Base-by-base conservation (phyloP, 2,113 vertebrate species). In the Todiramphus saurophagus region DNA sequence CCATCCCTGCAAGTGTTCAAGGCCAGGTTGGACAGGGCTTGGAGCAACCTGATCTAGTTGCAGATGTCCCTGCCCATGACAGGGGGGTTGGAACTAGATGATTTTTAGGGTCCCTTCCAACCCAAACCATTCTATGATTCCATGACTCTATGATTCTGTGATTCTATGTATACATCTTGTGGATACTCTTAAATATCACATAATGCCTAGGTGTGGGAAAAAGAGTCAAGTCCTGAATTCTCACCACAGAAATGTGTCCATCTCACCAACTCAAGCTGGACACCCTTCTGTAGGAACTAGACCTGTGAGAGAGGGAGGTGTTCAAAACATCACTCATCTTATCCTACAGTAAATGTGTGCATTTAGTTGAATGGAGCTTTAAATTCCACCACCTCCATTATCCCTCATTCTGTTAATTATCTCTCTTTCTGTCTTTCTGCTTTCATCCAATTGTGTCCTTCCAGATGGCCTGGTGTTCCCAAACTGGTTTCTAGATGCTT, bases 301-400 rank as follows among this genome's bases (percentile, higher is more conserved):
- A 13, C 7, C 10, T 13, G 7, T n/a, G 30, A 39, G n/a, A 85
- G 25, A 48, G 10, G 9, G 33, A 31, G 28, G 39, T 39, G 27
- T 48, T 72, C n/a, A 31, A 35, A 60, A 8, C 7, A 30, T 62
- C 53, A 24, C 4, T 18, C 44, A 20, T 24, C 8, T 68, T 2
- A 56, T 30, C 28, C 30, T 58, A 30, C 15, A 25, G 10, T 0
- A 55, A 7, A 19, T 1, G 2, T 35, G 4, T 28, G 16, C 10
- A 25, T 50, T 81, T 83, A 3, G 39, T 69, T 8, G 12, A 30
- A 16, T 30, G 39, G 30, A 39, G 10, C 6, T 72, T 76, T 60
- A 56, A 89, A 68, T 80, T 13, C 35, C 25, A 37, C 15, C 4
- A 7, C 13, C 10, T 73, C 30, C 50, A 31, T 41, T 43, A 28